These are phyloP conservation scores for Percopsis transmontana DNA, from an alignment of 2,113 vertebrate species.

Conservation along the genomic window DNA sequence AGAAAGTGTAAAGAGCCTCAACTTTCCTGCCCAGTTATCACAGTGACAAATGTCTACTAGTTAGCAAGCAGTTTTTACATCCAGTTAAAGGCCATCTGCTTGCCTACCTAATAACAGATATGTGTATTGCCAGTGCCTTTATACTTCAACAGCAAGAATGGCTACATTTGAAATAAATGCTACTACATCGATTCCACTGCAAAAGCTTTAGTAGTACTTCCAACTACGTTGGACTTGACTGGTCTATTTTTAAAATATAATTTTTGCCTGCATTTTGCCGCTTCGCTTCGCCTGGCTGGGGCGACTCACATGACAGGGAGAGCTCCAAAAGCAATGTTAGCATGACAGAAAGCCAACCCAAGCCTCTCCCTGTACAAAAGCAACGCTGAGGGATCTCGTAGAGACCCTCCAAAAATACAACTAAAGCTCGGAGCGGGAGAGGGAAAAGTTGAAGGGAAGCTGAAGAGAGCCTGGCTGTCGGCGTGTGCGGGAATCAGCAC, in stretches of 20 bases:
- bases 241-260: constrained; percentile 50
- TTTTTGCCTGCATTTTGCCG: constrained; percentile 36
- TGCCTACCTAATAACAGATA: background rate
- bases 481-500: constrained; percentile 52
- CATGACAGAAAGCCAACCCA: constrained; percentile 48
- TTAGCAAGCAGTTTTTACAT: background rate
- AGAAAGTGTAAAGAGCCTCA: background rate
- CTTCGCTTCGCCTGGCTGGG: constrained; percentile 55
- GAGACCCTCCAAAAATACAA: constrained; percentile 41
- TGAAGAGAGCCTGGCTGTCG: constrained; percentile 52
- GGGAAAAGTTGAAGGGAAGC: constrained; percentile 10
- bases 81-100: background rate
- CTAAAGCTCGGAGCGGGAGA: constrained; percentile 17
- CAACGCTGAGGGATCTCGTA: constrained; percentile 10
- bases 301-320: constrained; percentile 41
- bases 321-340: constrained; percentile 56
- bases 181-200: constrained; percentile 24
- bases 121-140: background rate
- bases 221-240: constrained; percentile 27
- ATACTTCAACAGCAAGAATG: background rate
- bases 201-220: constrained; percentile 7
- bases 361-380: constrained; percentile 44
- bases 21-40: constrained; percentile 1
- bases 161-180: background rate
- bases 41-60: background rate